phyloP scores from a whole-genome alignment of 2,797 vertebrate genomes.

The Pseudochirops corinnae region DNA sequence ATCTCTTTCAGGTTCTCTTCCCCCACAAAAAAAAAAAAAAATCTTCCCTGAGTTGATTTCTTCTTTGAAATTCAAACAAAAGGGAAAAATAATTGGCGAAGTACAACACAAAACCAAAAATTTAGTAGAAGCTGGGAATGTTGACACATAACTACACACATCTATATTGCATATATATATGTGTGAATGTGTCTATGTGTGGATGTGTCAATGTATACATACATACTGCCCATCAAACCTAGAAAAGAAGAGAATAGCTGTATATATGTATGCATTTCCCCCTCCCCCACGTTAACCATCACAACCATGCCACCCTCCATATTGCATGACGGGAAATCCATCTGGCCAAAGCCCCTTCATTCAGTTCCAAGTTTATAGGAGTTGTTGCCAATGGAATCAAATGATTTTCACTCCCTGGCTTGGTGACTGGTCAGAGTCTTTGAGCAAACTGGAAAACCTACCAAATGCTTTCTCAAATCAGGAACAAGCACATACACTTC shows the following conservation, averaged over 20 bases:
- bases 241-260: slow-evolving; percentile 74
- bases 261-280: neutral
- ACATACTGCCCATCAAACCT: slow-evolving; percentile 98
- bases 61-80: neutral
- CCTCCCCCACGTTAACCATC: neutral
- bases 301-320: neutral
- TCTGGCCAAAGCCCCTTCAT: neutral
- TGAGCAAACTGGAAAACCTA: neutral
- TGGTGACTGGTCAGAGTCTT: neutral
- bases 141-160: neutral
- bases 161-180: neutral
- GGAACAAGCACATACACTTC: neutral
- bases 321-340: neutral
- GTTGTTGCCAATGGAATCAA: neutral
- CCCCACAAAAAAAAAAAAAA: neutral
- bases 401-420: neutral
- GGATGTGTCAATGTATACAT: neutral
- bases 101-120: neutral
- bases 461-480: neutral
- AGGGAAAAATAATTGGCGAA: neutral
- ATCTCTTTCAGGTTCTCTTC: neutral
- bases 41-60: neutral
- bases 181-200: neutral
- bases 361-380: neutral
- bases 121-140: neutral